Evolutionary conservation across 1,140 invertebrate species (phyloP), one percentile per base, ranked within the genome.

Genomic region (Teleopsis dalmanni): DNA sequence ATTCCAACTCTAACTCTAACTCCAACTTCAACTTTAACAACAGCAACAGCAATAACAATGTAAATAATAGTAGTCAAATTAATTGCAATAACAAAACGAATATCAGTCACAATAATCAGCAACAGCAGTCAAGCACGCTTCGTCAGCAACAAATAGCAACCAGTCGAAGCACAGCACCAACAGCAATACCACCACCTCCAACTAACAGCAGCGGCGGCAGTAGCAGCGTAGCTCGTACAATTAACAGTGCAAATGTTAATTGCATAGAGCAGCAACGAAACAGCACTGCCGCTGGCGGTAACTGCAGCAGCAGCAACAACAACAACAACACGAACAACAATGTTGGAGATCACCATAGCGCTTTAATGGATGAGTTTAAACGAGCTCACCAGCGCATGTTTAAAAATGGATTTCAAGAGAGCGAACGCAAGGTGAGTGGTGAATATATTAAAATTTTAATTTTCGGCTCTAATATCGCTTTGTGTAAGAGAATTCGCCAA

Each of bases 311-410:
- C 34, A 35, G 26, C 42, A 50, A 45, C 10, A 40, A 31, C 46
- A 36, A 38, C 45, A 27, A 27, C 52, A 53, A 23, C 44, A 38
- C 5, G 37, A 48, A 27, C 41, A 55, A 22, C 43, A 42, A 50
- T 9, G 18, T 27, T 19, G 41, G 26, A n/a, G 78, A 81, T 62
- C 81, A 81, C 54, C 82, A 85, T 54, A 77, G 78, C 50, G 80
- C 87, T 59, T 68, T 91, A 38, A 91, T 91, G 84, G 83, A 89
- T 71, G 88, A 91, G 73, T 90, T 91, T 63, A 88, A 87, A 62
- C 81, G 82, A 60, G 87, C 85, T 2, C 87, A 90, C 69, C 78
- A 81, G 52, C 85, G 84, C 73, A 90, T 90, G 87, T 90, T 90
- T 71, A 79, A 81, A 46, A 72, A 72, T 53, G 57, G 62, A 43